phyloP scores from a whole-genome alignment of 2,113 vertebrate species.

The Hypomesus transpacificus region DNA sequence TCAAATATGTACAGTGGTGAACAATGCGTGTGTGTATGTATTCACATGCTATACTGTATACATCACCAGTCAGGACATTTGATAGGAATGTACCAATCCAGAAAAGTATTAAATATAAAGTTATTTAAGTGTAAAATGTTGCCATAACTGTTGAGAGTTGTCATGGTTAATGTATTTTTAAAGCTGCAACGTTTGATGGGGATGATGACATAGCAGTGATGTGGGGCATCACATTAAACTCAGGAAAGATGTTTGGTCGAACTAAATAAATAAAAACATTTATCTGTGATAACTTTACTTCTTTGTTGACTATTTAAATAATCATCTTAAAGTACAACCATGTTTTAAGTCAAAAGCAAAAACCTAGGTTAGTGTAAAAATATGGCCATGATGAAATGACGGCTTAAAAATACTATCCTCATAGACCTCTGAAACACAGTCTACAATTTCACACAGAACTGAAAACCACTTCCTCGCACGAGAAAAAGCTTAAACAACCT shows the following conservation, averaged over 20 bases:
- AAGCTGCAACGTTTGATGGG: no score
- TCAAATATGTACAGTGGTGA: neutral
- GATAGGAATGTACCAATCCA: neutral
- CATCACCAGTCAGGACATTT: no score
- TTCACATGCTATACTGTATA: neutral
- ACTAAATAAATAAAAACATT: no score
- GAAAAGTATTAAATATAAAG: neutral
- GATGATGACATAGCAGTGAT: no score
- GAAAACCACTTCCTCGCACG: constrained; percentile 59
- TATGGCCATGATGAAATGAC: constrained; percentile 53
- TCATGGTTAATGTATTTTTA: neutral
- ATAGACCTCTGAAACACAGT: constrained; percentile 57
- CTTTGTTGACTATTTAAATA: no score
- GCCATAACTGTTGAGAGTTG: neutral
- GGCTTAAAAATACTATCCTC: constrained; percentile 58
- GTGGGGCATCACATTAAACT: no score
- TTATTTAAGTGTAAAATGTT: neutral
- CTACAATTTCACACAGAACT: constrained; percentile 46
- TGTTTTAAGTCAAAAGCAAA: constrained; percentile 56
- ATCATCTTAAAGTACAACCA: neutral
- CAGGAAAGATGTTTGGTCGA: no score
- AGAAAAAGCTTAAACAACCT: constrained; percentile 38
- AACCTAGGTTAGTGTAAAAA: constrained; percentile 60
- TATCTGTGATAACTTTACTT: no score
- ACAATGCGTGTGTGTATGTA: neutral